A percentile compares a stretch with the other conserved stretches of the same genome.
These are phyloP conservation scores for Ptycholaimellus sp. DNA, from an alignment of 2,888 invertebrate species.

Conservation along the genomic window DNA sequence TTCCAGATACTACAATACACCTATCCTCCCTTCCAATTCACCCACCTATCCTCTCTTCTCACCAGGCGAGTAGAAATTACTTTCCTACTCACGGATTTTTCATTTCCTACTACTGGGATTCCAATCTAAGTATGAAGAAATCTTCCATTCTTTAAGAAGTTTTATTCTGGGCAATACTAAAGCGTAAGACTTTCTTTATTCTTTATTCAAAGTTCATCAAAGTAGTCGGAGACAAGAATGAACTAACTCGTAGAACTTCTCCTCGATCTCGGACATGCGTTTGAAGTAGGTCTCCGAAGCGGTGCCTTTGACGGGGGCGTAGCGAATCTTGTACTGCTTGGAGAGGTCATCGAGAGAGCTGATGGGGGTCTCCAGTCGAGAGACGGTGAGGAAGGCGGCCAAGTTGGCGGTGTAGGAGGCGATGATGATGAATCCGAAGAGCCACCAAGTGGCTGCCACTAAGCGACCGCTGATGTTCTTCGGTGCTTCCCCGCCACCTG, in stretches of 20 bases:
- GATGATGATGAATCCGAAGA: slow-evolving; percentile 93
- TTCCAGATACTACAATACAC: slow-evolving; percentile 59
- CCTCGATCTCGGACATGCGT: slow-evolving; percentile 81
- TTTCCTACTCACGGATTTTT: no score
- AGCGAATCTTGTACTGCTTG: slow-evolving; percentile 81
- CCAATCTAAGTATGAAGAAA: no score
- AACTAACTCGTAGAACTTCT: slow-evolving; percentile 71
- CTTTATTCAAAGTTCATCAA: slow-evolving; percentile 2
- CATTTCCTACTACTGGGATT: no score
- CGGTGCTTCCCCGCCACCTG: slow-evolving; percentile 74
- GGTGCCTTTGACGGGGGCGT: slow-evolving; percentile 66
- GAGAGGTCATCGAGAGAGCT: slow-evolving; percentile 57
- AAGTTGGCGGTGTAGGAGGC: slow-evolving; percentile 94
- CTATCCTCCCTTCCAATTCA: no score
- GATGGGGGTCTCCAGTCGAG: slow-evolving; percentile 20
- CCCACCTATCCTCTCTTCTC: no score
- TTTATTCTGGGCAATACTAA: no score
- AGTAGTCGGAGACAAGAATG: background rate
- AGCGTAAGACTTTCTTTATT: no score
- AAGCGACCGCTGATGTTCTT: slow-evolving; percentile 79
- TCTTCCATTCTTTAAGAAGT: no score
- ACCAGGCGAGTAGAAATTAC: no score
- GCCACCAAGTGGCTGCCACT: slow-evolving; percentile 94
- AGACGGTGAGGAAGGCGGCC: slow-evolving; percentile 75
- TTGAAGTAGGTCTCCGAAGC: slow-evolving; percentile 77